Evolutionary conservation across 92 coral and sea anemone genomes (phyloP).

Genomic region (Heteractis magnifica): DNA sequence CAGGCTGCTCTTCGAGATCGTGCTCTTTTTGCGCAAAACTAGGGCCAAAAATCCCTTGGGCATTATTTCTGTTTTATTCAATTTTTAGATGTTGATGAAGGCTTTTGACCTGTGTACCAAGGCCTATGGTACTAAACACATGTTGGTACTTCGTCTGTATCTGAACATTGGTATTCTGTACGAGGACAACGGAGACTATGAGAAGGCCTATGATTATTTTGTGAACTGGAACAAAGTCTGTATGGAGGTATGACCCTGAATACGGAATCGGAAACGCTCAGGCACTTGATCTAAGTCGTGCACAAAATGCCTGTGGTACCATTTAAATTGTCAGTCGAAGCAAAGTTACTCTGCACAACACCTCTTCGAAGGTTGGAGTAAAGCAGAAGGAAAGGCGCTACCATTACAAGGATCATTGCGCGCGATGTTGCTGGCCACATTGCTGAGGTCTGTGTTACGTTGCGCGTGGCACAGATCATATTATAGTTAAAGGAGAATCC

Average conservation of each 20-base stretch:
- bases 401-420: too few species aligned
- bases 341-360: too few species aligned
- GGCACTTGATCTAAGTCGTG: neutral
- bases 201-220: constrained; percentile 94
- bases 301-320: neutral
- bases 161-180: constrained; percentile 92
- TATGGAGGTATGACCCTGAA: constrained; percentile 67
- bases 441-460: too few species aligned
- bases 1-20: too few species aligned
- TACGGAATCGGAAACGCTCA: neutral
- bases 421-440: too few species aligned
- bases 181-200: constrained; percentile 87
- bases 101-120: constrained; percentile 84
- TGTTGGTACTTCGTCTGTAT: constrained; percentile 86
- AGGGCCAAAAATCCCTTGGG: too few species aligned
- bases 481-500: too few species aligned
- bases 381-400: too few species aligned
- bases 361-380: too few species aligned
- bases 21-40: too few species aligned
- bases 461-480: too few species aligned
- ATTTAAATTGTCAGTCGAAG: too few species aligned
- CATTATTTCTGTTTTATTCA: neutral
- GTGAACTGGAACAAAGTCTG: constrained; percentile 94
- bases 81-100: constrained; percentile 76
- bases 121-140: constrained; percentile 96